Conservation (phyloP, 2,888 invertebrate species). For the Calliopum simillimum region DNA sequence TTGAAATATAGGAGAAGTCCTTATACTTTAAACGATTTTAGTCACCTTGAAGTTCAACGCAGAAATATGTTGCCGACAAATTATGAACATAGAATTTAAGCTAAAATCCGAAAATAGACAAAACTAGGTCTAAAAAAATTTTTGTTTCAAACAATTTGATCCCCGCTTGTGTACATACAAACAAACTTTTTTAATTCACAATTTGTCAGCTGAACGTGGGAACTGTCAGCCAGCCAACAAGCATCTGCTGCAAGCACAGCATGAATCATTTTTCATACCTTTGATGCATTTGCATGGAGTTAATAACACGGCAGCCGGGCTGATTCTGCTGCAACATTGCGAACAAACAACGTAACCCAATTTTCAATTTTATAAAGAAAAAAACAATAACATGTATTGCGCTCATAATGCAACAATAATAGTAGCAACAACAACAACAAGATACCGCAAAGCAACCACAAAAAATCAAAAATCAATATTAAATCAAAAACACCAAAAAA, state of each 20-base stretch:
- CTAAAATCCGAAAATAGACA: no score
- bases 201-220: slow-evolving; percentile 7
- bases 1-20: no score
- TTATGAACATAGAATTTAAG: no score
- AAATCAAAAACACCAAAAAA: slow-evolving; percentile 1
- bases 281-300: slow-evolving; percentile 6
- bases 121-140: no score
- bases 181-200: no score
- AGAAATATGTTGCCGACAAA: no score
- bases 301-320: slow-evolving; percentile 12
- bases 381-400: slow-evolving; percentile 21
- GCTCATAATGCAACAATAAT: slow-evolving; percentile 7
- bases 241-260: slow-evolving; percentile 1
- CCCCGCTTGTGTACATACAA: no score
- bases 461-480: slow-evolving; percentile 7
- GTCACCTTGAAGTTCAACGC: no score
- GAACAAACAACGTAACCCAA: background rate
- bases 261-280: slow-evolving; percentile 7
- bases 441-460: background rate
- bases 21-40: no score
- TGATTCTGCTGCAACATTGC: background rate
- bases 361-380: background rate
- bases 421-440: background rate
- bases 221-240: background rate
- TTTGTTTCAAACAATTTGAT: no score